phyloP scores from a whole-genome alignment of 2,797 vertebrate species.

The Tadarida brasiliensis region DNA sequence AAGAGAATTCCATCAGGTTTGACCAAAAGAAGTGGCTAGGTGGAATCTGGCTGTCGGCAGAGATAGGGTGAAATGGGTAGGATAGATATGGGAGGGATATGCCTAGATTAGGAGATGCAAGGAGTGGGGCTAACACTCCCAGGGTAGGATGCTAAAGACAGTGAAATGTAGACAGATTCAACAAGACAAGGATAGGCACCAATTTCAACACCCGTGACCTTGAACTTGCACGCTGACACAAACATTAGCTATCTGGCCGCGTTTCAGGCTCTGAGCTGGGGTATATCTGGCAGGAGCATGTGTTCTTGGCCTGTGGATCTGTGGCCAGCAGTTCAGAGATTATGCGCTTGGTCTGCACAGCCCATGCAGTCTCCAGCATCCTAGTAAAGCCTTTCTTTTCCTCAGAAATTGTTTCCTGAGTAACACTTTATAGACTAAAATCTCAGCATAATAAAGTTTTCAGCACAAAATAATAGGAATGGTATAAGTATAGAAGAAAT shows the following conservation, averaged over 20 bases:
- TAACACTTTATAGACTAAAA: background rate
- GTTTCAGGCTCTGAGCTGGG: background rate
- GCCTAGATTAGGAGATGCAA: background rate
- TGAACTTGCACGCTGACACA: background rate
- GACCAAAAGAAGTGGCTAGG: background rate
- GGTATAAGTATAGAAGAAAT: background rate
- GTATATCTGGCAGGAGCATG: background rate
- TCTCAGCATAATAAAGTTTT: background rate
- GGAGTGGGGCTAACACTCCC: background rate
- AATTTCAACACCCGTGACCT: background rate
- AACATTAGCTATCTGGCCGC: background rate
- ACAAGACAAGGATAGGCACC: background rate
- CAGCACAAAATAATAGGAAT: background rate
- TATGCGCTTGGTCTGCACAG: background rate
- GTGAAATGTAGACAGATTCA: background rate
- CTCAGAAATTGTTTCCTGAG: background rate
- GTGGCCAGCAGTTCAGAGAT: background rate
- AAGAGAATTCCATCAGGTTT: background rate
- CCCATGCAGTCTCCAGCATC: background rate
- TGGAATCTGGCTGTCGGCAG: background rate
- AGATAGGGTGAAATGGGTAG: background rate
- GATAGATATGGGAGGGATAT: background rate
- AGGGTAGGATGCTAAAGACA: background rate
- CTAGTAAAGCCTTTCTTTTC: background rate
- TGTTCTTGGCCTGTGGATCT: background rate